Conservation (phyloP, 2,113 vertebrate genomes). For the Crotalus tigris region DNA sequence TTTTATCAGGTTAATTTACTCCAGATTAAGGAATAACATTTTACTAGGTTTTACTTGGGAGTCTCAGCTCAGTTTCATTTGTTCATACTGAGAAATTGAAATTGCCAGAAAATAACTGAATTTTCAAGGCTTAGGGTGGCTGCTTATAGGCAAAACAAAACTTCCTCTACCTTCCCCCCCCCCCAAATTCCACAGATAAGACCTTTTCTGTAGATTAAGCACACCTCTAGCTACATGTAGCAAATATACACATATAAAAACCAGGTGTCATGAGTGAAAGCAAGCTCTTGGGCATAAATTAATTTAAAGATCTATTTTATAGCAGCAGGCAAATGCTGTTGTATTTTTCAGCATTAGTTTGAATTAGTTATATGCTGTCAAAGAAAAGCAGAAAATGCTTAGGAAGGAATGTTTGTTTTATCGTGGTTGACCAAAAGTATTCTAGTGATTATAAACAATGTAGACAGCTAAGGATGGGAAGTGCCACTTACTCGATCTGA, state of each 20-base stretch:
- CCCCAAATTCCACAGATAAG: background rate
- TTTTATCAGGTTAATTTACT: background rate
- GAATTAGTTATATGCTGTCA: slow-evolving; percentile 77
- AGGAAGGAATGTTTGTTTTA: slow-evolving; percentile 82
- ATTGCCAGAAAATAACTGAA: slow-evolving; percentile 16
- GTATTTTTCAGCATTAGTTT: slow-evolving; percentile 67
- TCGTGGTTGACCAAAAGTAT: slow-evolving; percentile 83
- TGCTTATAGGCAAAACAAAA: background rate
- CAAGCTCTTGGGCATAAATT: slow-evolving; percentile 55
- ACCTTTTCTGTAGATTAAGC: background rate
- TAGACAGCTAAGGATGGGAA: slow-evolving; percentile 74
- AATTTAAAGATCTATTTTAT: slow-evolving; percentile 55
- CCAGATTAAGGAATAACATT: slow-evolving; percentile 16
- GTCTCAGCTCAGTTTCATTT: slow-evolving; percentile 32
- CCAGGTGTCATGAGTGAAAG: slow-evolving; percentile 54
- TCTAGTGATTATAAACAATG: slow-evolving; percentile 76
- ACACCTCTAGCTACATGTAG: background rate
- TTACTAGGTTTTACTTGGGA: background rate
- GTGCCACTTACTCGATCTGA: slow-evolving; percentile 68
- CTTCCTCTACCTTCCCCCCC: background rate
- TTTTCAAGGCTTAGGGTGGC: slow-evolving; percentile 12
- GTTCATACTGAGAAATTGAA: background rate
- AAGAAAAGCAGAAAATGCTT: slow-evolving; percentile 79
- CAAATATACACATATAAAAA: background rate
- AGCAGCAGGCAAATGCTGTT: slow-evolving; percentile 61